Evolutionary conservation across 1,140 invertebrate genomes (phyloP).

Genomic region (Dreissena rostriformis): DNA sequence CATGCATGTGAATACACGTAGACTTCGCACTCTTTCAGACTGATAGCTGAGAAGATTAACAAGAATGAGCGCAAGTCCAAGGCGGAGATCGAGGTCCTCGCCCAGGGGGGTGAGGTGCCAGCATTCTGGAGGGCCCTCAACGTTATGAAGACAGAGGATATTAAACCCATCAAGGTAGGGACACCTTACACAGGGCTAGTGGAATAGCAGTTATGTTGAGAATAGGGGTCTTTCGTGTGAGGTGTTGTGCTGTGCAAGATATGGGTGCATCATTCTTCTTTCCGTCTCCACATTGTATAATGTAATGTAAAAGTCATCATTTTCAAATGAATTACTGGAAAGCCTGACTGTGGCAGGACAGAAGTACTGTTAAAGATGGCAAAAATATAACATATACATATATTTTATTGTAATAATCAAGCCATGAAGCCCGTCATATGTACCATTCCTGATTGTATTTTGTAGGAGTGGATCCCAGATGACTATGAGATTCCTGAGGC

Average conservation of each 20-base stretch:
- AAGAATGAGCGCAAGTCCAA: conserved; percentile 99
- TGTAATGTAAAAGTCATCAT: too few species aligned
- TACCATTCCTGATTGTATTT: neutral
- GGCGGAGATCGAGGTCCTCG: conserved; percentile 93
- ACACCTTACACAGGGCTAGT: neutral
- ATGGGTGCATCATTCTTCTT: too few species aligned
- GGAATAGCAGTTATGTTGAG: neutral
- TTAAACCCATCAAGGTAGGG: conserved; percentile 17
- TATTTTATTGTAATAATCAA: too few species aligned
- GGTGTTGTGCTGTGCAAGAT: too few species aligned
- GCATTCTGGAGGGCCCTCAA: conserved; percentile 89
- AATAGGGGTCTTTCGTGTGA: too few species aligned
- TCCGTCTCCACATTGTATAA: too few species aligned
- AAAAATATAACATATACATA: too few species aligned
- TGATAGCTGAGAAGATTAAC: conserved; percentile 99
- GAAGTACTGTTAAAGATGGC: too few species aligned
- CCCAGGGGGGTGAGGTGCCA: conserved; percentile 89
- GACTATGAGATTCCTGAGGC: conserved; percentile 90
- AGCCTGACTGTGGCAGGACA: too few species aligned
- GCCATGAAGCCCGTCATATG: too few species aligned
- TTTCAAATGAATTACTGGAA: too few species aligned
- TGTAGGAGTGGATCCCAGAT: conserved; percentile 90
- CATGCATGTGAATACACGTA: too few species aligned
- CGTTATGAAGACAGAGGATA: conserved; percentile 54
- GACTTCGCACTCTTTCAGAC: conserved; percentile 78